Base-by-base conservation (phyloP, 2,888 invertebrate genomes). In the Drosophila rubida region DNA sequence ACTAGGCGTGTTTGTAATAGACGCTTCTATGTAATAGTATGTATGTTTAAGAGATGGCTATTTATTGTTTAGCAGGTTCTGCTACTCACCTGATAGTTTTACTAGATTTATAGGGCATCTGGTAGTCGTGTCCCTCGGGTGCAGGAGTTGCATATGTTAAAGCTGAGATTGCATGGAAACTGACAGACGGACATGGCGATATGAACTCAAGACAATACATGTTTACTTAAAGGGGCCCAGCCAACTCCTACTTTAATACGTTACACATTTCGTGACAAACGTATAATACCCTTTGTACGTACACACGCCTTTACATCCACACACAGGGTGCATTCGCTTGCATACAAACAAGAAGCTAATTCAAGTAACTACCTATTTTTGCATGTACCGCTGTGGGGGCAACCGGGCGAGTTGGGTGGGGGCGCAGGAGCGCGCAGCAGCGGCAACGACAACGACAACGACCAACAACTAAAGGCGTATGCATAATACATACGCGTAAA, bases 341-440 rank as follows among this genome's bases (percentile, higher is more conserved):
- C 27, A 53, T 39, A 41, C 51, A 53, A 27, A 53, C 41, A 41
- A 19, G 19, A 53, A 41, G 51, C 25, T 41, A 53, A 53, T 53
- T 53, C 51, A 30, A 41, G 51, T 53, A 53, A 53, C 51, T 53
- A 53, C 51, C 51, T 53, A 19, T 41, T 53, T 53, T 53, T 19
- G 51, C 51, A 53, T 53, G 51, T 37, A n/a, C 19, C 41, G 27
- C n/a, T 25, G 27, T 25, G 23, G 22, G 49, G 37, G 14, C 19
- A 27, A 16, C n/a, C 16, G 27, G 41, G 23, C 13, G 37, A 37
- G 11, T 6, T 11, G 37, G 35, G 37, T 13, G 41, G 37, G 14
- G 13, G 13, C 35, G 22, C 35, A 49, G 11, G 22, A 13, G 30
- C 13, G 22, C 30, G n/a, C 19, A 19, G 11, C 46, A 32, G 30